Evolutionary conservation across 1,140 invertebrate genomes (phyloP).

Genomic region (Octopus sinensis): DNA sequence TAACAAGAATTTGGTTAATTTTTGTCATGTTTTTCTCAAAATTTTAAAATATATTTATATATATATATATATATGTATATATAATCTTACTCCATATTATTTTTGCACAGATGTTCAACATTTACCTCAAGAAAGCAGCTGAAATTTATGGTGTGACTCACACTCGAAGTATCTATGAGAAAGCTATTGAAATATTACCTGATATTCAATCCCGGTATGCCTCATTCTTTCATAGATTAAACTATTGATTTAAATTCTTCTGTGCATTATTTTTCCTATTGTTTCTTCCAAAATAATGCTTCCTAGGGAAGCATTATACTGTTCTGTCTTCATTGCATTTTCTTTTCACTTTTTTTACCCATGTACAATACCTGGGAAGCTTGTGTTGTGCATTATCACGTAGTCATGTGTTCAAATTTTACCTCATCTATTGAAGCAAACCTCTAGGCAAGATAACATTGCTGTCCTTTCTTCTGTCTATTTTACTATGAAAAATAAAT

Average conservation of each 20-base stretch:
- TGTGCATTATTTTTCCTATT: conserved; percentile 7
- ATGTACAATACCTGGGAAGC: too few relatives aligned
- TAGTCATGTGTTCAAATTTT: too few relatives aligned
- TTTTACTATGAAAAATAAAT: too few relatives aligned
- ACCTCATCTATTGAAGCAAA: too few relatives aligned
- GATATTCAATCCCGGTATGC: conserved; percentile 75
- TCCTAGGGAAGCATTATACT: background rate
- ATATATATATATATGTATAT: too few relatives aligned
- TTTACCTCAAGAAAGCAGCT: conserved; percentile 96
- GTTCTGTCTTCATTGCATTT: background rate
- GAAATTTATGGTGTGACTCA: conserved; percentile 96
- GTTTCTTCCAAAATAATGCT: background rate
- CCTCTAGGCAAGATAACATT: too few relatives aligned
- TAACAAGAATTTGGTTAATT: too few relatives aligned
- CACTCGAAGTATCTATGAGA: conserved; percentile 95
- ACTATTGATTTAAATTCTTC: background rate
- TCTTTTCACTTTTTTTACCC: too few relatives aligned
- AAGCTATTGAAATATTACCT: conserved; percentile 89
- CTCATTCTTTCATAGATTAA: background rate
- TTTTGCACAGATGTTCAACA: conserved; percentile 83
- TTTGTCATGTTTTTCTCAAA: too few relatives aligned
- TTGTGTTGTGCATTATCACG: too few relatives aligned
- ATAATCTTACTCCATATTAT: background rate
- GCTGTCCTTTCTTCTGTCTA: too few relatives aligned
- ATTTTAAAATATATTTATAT: too few relatives aligned